These are phyloP conservation scores for Corbicula japonica DNA, from an alignment of 2,888 invertebrate species.

Conservation along the genomic window DNA sequence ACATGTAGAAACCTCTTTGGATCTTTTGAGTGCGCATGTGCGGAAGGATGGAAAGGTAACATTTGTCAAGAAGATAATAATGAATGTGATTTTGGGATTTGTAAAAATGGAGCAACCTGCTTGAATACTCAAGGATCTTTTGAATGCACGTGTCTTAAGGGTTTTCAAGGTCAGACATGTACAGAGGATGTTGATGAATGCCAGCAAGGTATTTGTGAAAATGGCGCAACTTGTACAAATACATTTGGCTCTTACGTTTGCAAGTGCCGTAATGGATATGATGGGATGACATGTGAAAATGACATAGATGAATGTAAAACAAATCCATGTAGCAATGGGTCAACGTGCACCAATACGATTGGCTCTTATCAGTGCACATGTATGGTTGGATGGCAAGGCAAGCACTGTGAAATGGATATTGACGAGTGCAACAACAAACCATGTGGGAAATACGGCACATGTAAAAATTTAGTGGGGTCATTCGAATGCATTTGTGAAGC, in stretches of 20 bases:
- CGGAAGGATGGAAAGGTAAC: conserved; percentile 17
- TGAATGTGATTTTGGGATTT: conserved; percentile 31
- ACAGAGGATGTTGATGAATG: conserved; percentile 61
- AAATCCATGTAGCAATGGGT: conserved; percentile 45
- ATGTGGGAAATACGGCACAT: conserved; percentile 39
- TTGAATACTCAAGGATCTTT: conserved; percentile 36
- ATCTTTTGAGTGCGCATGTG: conserved; percentile 37
- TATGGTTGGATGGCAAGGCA: conserved; percentile 33
- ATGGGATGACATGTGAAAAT: conserved; percentile 50
- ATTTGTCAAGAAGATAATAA: conserved; percentile 36
- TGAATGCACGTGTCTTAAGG: conserved; percentile 38
- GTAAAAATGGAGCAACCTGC: conserved; percentile 27
- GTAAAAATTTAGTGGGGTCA: conserved; percentile 31
- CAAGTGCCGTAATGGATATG: conserved; percentile 57
- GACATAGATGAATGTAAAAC: conserved; percentile 50
- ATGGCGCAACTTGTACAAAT: conserved; percentile 64
- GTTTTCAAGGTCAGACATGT: conserved; percentile 58
- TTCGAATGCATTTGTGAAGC: conserved; percentile 36
- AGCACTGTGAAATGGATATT: conserved; percentile 43
- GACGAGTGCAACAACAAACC: conserved; percentile 43
- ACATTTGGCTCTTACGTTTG: conserved; percentile 58
- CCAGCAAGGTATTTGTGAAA: conserved; percentile 45
- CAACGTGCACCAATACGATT: conserved; percentile 40
- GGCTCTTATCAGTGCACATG: conserved; percentile 54
- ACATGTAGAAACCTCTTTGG: conserved; percentile 39